Base-by-base conservation (phyloP, 1,140 invertebrate genomes). In the Hycleus phaleratus region DNA sequence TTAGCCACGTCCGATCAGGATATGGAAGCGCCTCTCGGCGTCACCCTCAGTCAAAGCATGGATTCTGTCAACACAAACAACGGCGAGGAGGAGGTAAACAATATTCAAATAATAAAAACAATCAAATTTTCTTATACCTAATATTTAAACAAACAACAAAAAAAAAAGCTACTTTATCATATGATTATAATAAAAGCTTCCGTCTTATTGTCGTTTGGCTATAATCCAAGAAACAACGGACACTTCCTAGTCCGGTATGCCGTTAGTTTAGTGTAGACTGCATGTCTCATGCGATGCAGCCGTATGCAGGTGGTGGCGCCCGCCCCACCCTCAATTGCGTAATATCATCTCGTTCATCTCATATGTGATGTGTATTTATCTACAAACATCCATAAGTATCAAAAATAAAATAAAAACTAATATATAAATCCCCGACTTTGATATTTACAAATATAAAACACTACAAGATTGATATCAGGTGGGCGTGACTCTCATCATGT, bases 51-150 rank as follows among this genome's bases (percentile, higher is more conserved):
- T 62, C 90, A 93, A 79, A 92, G 89, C 79, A 91, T 92, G 87
- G 90, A 93, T 81, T 92, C 90, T 68, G 90, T 93, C 74, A 92
- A 91, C 78, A 92, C 90, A 63, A 88, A 87, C 68, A 88, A 88
- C 71, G 88, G 87, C 75, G 90, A 92, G 80, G 90, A 92, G 82
- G 90, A 92, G 88, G 90, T 91, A 73, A 11, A 11, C 6, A 42
- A 42, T n/a, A 6, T 7, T 10, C 40, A 42, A 42, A 42, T 4
- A 42, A 42, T 7, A 42, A 1, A 42, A 42, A 4, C 10, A 10
- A 39, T 7, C 6, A 39, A 39, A 18, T 18, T 18, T 18, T 18
- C 18, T 18, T 18, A 18, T 18, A 18, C 18, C 18, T 18, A 18
- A 18, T 18, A 18, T 18, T 18, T 18, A 18, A 18, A 18, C 32